Conservation (phyloP, 2,888 invertebrate genomes). For the Phalera bucephala region DNA sequence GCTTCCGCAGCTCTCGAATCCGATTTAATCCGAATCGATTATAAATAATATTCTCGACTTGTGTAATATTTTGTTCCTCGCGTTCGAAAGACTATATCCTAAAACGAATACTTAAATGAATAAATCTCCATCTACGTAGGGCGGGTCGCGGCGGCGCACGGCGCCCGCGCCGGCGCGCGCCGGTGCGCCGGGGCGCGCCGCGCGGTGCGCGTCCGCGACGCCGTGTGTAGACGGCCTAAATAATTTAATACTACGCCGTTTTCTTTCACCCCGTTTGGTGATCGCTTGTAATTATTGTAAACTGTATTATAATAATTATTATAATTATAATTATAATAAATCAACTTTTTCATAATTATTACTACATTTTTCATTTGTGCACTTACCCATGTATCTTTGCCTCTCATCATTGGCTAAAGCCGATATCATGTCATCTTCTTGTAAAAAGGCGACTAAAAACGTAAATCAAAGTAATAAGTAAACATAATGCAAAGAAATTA, state of each 20-base stretch:
- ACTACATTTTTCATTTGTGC: conserved; percentile 63
- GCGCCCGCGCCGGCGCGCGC: conserved; percentile 30
- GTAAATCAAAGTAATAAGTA: no score
- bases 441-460: no score
- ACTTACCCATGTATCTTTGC: background rate
- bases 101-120: conserved; percentile 69
- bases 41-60: conserved; percentile 81
- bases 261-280: conserved; percentile 83
- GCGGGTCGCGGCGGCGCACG: conserved; percentile 39
- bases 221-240: conserved; percentile 58
- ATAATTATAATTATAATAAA: conserved; percentile 82
- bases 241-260: conserved; percentile 81
- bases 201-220: conserved; percentile 40
- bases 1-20: conserved; percentile 78
- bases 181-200: conserved; percentile 2
- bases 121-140: conserved; percentile 46
- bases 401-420: no score
- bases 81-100: conserved; percentile 83
- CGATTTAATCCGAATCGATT: conserved; percentile 78
- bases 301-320: conserved; percentile 84
- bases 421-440: no score
- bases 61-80: conserved; percentile 83
- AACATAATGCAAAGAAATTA: no score
- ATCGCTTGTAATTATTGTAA: conserved; percentile 84
- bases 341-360: conserved; percentile 84